Base-by-base conservation (phyloP, 1,140 invertebrate genomes). In the Leptinotarsa undecemlineata region DNA sequence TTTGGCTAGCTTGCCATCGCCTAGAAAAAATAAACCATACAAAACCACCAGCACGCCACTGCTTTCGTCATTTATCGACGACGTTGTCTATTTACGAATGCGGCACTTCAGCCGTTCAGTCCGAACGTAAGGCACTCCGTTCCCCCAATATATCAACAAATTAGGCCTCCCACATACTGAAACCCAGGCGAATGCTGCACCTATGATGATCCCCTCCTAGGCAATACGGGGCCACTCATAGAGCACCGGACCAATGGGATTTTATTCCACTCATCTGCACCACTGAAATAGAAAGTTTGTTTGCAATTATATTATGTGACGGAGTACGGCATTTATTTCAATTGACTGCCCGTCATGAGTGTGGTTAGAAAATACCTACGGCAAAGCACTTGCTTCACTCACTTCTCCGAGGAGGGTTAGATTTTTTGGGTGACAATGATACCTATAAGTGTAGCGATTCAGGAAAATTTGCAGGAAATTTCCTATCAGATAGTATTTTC, bases 141-240 rank as follows among this genome's bases (percentile, higher is more conserved):
- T 57, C 51, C 51, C 51, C 51, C 51, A 57, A 57, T 57, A 57
- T 57, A 57, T 57, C 51, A 57, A 57, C 51, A 57, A 57, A 57
- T 57, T 57, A 57, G 51, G 51, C 51, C 51, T 57, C 51, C 51
- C 51, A 57, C 51, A 57, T 57, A 57, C 51, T 19, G 33, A 57
- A 57, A 57, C 17, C n/a, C 51, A 57, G 0, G 51, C 51, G 51
- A 57, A 57, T 57, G 6, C 51, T 57, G 51, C 51, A 57, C 51
- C 51, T 57, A 57, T 57, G 51, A 57, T 57, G n/a, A 17, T 57
- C 51, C 51, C 51, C 51, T 57, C 51, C 51, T 57, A 57, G 51
- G 51, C 15, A 5, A 57, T 57, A 15, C 13, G 51, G 51, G 17
- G 51, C 51, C 51, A 19, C n/a, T 57, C 51, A 57, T 57, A 57